phyloP scores from a whole-genome alignment of 2,113 vertebrate genomes.

The Carassius gibelio region DNA sequence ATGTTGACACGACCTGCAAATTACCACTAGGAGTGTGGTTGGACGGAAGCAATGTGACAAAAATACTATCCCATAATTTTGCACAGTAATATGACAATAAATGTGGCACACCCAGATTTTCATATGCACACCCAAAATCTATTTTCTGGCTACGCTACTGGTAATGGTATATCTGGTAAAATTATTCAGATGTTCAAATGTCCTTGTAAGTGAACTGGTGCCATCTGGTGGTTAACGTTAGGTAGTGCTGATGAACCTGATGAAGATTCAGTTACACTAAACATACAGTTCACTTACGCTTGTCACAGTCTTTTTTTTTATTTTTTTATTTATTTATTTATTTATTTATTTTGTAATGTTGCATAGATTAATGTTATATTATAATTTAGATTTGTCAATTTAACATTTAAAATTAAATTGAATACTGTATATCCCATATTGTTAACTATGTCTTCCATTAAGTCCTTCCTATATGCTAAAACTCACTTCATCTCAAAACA shows the following conservation, averaged over 20 bases:
- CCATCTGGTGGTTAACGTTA: constrained; percentile 49
- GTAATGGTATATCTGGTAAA: not conserved
- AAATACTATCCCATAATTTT: no score
- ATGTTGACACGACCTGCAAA: no score
- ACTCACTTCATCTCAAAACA: not conserved
- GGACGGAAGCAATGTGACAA: no score
- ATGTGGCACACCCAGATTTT: no score
- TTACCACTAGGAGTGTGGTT: no score
- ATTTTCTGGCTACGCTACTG: no score
- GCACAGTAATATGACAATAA: no score
- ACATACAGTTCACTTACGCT: not conserved
- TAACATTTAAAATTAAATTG: not conserved
- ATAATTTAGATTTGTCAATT: not conserved
- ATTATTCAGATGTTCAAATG: not conserved
- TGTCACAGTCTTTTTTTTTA: not conserved
- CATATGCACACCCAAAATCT: no score
- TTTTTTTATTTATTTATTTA: no score
- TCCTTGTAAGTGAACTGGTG: constrained; percentile 9
- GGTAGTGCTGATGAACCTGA: not conserved
- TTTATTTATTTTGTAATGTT: no score
- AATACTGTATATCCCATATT: no score
- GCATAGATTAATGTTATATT: not conserved
- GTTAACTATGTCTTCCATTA: not conserved
- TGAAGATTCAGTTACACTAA: not conserved
- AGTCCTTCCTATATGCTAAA: not conserved